Evolutionary conservation across 2,113 vertebrate genomes (phyloP), one percentile per base, ranked within the genome.

Genomic region (Hyperopisus bebe): DNA sequence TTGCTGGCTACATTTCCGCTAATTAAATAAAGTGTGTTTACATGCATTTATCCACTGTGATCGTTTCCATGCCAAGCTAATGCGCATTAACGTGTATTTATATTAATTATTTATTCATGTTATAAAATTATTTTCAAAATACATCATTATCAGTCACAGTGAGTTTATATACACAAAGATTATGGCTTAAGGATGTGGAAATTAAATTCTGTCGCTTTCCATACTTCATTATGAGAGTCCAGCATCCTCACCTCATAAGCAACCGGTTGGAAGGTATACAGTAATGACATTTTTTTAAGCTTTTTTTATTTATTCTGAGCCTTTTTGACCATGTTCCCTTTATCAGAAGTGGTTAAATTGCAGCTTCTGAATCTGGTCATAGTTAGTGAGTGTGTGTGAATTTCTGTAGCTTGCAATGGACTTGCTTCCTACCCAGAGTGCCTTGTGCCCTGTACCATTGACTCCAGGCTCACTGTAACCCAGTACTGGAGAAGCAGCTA

Each of bases 1-100:
- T n/a, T 10, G 21, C 44, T 11, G 21, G 1, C 42, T n/a, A 24
- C 9, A 19, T 80, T 19, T 80, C 70, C 8, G 9, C 39, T 11
- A 84, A 84, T 46, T 46, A 84, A 84, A 84, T 84, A 46, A 84
- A 84, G 21, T 84, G 82, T 47, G 44, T 84, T 84, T 47, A 47
- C 35, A 1, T 8, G 19, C 44, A 44, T 84, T 84, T 84, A 84
- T 47, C 80, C 19, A 84, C 17, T 11, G 21, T 47, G 44, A 44
- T 46, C 1, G 24, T 84, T 84, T 84, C 82, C 82, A 84, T 84
- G 44, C 82, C 3, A 10, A 47, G 82, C 21, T 47, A 84, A 47
- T 84, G 44, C 39, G 0, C 39, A 46, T 44, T 84, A 42, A 39
- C 6, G 19, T 39, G 77, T 42, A 82, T 42, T 82, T 44, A 11